A percentile compares a stretch with the other conserved stretches of the same genome.
Evolutionary conservation across 2,797 vertebrate genomes (phyloP).

Genomic region (Sebastes vulpes): DNA sequence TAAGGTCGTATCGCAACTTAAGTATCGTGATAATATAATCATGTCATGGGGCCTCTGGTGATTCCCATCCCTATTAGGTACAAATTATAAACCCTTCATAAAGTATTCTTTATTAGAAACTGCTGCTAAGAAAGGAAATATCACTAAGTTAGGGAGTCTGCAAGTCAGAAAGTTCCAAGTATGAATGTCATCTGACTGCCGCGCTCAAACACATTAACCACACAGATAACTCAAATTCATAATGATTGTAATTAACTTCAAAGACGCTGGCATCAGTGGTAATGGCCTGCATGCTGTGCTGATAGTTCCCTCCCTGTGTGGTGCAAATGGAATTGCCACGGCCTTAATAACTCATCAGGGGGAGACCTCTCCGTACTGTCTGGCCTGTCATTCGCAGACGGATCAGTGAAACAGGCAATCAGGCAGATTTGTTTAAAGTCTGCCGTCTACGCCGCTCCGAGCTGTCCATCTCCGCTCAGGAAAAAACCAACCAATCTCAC

Average conservation of each 20-base stretch:
- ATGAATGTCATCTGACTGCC: slow-evolving; percentile 20
- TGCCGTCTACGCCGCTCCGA: not conserved
- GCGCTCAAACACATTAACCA: slow-evolving; percentile 41
- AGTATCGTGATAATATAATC: not conserved
- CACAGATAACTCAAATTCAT: slow-evolving; percentile 37
- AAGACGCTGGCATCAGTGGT: slow-evolving; percentile 34
- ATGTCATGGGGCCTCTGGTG: not conserved
- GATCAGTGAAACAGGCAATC: slow-evolving; percentile 53
- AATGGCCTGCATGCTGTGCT: slow-evolving; percentile 46
- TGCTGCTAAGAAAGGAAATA: not conserved
- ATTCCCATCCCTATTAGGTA: not conserved
- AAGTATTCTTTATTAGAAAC: not conserved
- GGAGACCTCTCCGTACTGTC: slow-evolving; percentile 29
- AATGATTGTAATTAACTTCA: slow-evolving; percentile 64
- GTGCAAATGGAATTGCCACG: slow-evolving; percentile 53
- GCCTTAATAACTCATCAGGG: slow-evolving; percentile 62
- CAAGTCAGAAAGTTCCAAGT: not conserved
- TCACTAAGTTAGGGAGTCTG: not conserved
- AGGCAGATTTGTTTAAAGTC: slow-evolving; percentile 53
- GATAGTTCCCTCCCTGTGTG: slow-evolving; percentile 37
- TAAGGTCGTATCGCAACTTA: too few species aligned
- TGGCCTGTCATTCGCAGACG: slow-evolving; percentile 47
- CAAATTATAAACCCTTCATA: not conserved
- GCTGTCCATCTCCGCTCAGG: slow-evolving; percentile 5
- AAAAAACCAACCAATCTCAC: slow-evolving; percentile 8